Conservation (phyloP, 2,113 vertebrate genomes). For the Callaeas wilsoni region DNA sequence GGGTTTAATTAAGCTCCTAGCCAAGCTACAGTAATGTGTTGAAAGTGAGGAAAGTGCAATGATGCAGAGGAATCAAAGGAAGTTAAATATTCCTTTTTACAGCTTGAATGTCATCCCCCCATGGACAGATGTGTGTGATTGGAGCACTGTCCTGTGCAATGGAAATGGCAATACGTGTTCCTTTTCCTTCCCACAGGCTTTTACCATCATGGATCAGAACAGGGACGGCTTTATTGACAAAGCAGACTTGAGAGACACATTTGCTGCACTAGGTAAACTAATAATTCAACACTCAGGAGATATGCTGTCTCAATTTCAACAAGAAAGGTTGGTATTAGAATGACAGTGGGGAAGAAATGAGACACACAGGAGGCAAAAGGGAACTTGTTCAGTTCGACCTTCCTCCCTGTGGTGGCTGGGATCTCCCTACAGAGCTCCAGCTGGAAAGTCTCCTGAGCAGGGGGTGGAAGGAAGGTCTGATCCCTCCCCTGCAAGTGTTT, state of each 20-base stretch:
- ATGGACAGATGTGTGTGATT: neutral
- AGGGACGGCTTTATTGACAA: constrained; percentile 89
- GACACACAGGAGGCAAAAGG: neutral
- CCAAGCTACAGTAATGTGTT: constrained; percentile 42
- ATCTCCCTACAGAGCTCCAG: neutral
- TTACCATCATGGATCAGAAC: constrained; percentile 95
- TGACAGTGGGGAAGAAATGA: neutral
- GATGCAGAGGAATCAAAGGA: constrained; percentile 33
- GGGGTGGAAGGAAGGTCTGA: neutral
- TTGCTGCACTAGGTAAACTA: constrained; percentile 77
- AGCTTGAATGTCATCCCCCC: neutral
- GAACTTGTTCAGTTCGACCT: neutral
- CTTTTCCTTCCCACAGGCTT: constrained; percentile 73
- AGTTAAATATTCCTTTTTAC: constrained; percentile 19
- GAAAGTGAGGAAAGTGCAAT: constrained; percentile 34
- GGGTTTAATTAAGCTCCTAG: constrained; percentile 63
- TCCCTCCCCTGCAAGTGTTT: neutral
- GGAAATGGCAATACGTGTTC: neutral
- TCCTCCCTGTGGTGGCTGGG: neutral
- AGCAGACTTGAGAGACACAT: constrained; percentile 84
- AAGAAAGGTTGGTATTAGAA: neutral
- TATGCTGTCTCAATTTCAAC: neutral
- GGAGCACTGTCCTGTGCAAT: neutral
- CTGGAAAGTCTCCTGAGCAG: neutral
- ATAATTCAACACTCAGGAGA: neutral